Evolutionary conservation across 2,797 vertebrate species (phyloP), one percentile per base, ranked within the genome.

Genomic region (Smutsia temminckii): DNA sequence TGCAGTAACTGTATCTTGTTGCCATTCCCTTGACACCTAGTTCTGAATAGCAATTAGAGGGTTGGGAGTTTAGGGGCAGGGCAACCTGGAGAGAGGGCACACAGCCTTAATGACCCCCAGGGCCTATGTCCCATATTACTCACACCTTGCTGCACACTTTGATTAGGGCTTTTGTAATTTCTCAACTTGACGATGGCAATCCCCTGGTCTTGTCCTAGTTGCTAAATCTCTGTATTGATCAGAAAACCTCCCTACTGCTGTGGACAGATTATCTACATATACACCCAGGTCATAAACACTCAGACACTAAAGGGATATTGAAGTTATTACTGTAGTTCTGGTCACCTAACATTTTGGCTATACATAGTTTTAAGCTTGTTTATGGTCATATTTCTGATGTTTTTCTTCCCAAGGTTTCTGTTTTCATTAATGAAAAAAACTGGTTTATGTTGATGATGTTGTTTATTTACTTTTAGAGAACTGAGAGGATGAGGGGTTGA

Each of bases 91-190:
- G 16, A 64, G 16, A 90, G 4, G 8, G n/a, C 46, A 46, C 10
- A 46, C 46, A 46, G 46, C 49, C 46, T 4, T 17, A 13, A n/a
- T 72, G 55, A 79, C 93, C 29, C 49, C 61, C 53, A 69, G 0
- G 71, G n/a, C 53, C 79, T 90, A 21, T 23, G 17, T 51, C 59
- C 42, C 53, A 57, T 55, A 49, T 85, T 63, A 32, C 88, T 32
- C 61, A 6, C 14, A 61, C 17, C 14, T 21, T 3, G 32, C 71
- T 77, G n/a, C 57, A 37, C 20, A 8, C 32, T 84, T 97, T 90
- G 42, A 84, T 91, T 57, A 57, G 79, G 46, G 23, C 37, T 91
- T 96, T 95, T 96, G 12, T 84, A 64, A 16, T 83, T 85, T 91
- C 63, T 94, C 71, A 25, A 23, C 27, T 83, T 91, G 89, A 81